phyloP scores from a whole-genome alignment of 1,140 invertebrate species.

The Drosophila mojavensis region DNA sequence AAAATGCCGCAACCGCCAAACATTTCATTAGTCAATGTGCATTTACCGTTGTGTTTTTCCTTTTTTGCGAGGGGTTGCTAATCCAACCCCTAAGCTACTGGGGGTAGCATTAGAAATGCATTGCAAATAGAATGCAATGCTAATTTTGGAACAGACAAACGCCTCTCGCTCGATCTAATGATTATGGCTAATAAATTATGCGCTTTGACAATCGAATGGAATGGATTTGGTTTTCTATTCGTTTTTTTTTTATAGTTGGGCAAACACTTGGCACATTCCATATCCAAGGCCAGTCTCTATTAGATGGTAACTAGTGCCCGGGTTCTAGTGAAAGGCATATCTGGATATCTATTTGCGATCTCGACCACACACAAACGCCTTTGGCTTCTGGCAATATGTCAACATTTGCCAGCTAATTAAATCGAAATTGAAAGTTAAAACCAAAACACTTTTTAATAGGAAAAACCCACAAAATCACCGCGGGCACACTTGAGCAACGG shows the following conservation, averaged over 20 bases:
- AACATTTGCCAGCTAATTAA: constrained; percentile 69
- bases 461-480: constrained; percentile 75
- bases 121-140: constrained; percentile 65
- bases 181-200: constrained; percentile 66
- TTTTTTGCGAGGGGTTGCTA: constrained; percentile 8
- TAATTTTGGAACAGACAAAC: constrained; percentile 57
- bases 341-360: not conserved
- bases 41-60: constrained; percentile 38
- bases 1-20: constrained; percentile 28
- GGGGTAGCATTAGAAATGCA: constrained; percentile 21
- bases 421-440: constrained; percentile 58
- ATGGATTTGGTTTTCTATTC: not conserved
- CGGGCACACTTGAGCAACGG: constrained; percentile 42
- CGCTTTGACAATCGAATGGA: constrained; percentile 60
- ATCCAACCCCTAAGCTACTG: not conserved
- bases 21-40: constrained; percentile 72
- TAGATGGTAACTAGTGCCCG: constrained; percentile 9
- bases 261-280: not conserved
- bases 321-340: constrained; percentile 47
- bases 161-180: constrained; percentile 35
- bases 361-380: constrained; percentile 47
- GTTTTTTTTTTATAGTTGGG: not conserved
- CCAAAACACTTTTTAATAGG: constrained; percentile 56
- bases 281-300: constrained; percentile 20
- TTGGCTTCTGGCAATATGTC: constrained; percentile 43